Percentiles rank a stretch among this genome's conserved stretches.
Conservation (phyloP, 2,113 vertebrate genomes). For the Tychaedon coryphoeus region DNA sequence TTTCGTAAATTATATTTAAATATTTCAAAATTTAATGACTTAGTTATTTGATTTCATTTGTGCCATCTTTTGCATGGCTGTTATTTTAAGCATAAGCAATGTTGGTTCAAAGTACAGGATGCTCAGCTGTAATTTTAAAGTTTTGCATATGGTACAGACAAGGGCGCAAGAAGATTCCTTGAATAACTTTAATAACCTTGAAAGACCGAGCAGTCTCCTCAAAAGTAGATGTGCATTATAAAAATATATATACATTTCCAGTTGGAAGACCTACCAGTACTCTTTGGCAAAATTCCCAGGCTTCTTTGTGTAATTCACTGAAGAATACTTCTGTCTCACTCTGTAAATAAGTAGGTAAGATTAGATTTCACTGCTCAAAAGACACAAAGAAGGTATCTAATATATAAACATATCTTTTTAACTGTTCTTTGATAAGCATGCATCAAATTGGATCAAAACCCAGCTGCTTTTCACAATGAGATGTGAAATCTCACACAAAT, state of each 20-base stretch:
- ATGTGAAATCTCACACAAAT: conserved; percentile 24
- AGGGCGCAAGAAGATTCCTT: background rate
- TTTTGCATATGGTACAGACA: background rate
- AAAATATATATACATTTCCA: background rate
- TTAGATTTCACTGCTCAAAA: conserved; percentile 20
- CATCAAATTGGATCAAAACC: background rate
- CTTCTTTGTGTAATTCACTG: background rate
- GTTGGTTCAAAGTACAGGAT: background rate
- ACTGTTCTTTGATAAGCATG: background rate
- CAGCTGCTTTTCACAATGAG: background rate
- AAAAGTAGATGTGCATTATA: background rate
- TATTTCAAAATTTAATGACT: background rate
- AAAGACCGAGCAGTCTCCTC: background rate
- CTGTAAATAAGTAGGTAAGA: conserved; percentile 1
- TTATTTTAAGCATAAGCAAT: background rate
- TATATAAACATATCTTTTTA: conserved; percentile 11
- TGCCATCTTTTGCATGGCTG: background rate
- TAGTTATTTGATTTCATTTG: background rate
- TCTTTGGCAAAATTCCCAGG: background rate
- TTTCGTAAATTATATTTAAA: background rate
- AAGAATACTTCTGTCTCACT: conserved; percentile 8
- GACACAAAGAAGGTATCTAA: background rate
- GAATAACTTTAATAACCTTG: background rate
- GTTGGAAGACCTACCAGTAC: background rate
- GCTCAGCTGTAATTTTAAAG: background rate